A percentile compares a stretch with the other conserved stretches of the same genome.
Conservation (phyloP, 2,888 invertebrate species). For the Lepidochitona cinerea region DNA sequence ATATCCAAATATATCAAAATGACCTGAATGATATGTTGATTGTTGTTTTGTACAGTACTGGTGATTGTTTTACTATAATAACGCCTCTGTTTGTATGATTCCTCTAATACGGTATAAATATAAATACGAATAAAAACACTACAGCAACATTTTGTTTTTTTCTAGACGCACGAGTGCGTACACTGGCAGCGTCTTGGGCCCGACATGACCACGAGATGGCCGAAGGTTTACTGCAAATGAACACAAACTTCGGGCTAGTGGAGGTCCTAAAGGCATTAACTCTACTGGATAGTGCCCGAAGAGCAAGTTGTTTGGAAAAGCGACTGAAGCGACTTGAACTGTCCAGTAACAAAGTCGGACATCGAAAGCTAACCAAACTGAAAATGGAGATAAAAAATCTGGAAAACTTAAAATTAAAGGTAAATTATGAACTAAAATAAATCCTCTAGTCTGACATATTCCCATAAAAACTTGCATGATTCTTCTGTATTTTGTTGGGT, state of each 20-base stretch:
- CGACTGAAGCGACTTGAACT: slow-evolving; percentile 56
- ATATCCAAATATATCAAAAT: no score
- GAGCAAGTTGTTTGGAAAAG: slow-evolving; percentile 62
- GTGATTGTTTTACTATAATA: no score
- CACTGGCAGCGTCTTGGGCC: slow-evolving; percentile 66
- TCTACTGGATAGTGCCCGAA: slow-evolving; percentile 60
- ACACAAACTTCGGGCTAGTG: slow-evolving; percentile 57
- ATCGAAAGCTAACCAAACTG: slow-evolving; percentile 58
- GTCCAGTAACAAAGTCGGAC: slow-evolving; percentile 51
- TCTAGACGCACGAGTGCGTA: slow-evolving; percentile 60
- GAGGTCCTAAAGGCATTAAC: slow-evolving; percentile 62
- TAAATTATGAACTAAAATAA: slow-evolving; percentile 31
- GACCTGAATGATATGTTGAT: no score
- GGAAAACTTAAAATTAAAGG: slow-evolving; percentile 54
- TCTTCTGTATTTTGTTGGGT: no score
- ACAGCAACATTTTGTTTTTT: no score
- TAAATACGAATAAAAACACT: no score
- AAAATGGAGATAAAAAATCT: slow-evolving; percentile 66
- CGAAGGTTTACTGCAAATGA: slow-evolving; percentile 50
- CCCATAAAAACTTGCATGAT: no score
- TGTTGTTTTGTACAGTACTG: no score
- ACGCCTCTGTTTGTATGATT: no score
- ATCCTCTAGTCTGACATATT: no score
- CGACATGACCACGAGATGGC: slow-evolving; percentile 62
- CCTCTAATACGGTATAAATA: no score